Evolutionary conservation across 2,797 vertebrate species (phyloP).

Genomic region (Monodelphis domestica): DNA sequence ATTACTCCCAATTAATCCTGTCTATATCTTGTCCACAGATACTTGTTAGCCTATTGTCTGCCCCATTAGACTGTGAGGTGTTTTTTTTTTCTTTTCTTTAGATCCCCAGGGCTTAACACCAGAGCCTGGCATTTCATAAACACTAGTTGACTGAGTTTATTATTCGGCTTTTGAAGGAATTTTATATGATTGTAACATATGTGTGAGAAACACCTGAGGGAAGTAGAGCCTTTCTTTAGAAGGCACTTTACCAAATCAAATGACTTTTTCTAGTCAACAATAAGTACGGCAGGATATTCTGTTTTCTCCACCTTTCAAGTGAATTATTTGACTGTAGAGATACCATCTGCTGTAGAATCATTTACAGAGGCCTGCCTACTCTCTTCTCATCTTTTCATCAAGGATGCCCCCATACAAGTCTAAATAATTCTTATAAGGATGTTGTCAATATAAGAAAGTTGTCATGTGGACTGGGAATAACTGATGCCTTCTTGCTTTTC

Average conservation of each 20-base stretch:
- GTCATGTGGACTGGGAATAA: background rate
- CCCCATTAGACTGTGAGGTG: background rate
- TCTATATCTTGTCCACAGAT: background rate
- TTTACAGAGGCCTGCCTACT: background rate
- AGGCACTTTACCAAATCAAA: background rate
- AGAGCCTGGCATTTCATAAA: background rate
- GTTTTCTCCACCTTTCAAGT: background rate
- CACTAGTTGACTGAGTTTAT: background rate
- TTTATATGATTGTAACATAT: background rate
- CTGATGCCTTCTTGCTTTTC: background rate
- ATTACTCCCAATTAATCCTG: background rate
- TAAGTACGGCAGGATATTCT: background rate
- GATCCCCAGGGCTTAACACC: background rate
- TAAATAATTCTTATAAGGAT: background rate
- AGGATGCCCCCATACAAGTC: background rate
- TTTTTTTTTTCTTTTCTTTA: background rate
- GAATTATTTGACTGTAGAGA: background rate
- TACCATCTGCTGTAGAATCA: background rate
- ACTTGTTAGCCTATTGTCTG: background rate
- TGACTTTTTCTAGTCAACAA: background rate
- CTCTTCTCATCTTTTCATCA: background rate
- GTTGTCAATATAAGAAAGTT: background rate
- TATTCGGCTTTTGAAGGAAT: background rate
- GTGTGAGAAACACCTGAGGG: background rate
- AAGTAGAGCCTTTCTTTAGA: background rate